phyloP scores from a whole-genome alignment of 2,888 invertebrate genomes.

The Seira musarum region DNA sequence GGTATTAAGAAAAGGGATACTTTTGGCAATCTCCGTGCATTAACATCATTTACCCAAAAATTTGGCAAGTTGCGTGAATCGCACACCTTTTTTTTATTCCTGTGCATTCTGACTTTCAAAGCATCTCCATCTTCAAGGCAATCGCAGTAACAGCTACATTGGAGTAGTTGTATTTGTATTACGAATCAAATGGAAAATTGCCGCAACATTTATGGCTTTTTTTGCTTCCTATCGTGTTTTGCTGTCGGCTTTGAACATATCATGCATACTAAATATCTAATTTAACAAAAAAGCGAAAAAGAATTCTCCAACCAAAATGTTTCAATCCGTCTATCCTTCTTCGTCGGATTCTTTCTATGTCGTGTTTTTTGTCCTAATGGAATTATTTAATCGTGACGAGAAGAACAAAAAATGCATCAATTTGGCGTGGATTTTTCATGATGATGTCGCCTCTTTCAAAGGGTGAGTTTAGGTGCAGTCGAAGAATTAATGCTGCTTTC shows the following conservation, averaged over 20 bases:
- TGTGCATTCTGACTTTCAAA: background rate
- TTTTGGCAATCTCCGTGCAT: background rate
- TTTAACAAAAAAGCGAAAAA: constrained; percentile 26
- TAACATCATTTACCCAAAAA: background rate
- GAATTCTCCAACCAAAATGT: background rate
- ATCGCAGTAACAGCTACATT: no score
- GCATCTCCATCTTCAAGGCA: background rate
- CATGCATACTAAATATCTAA: constrained; percentile 49
- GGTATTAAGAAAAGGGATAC: constrained; percentile 6
- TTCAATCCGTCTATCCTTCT: constrained; percentile 18
- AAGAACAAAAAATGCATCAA: constrained; percentile 46
- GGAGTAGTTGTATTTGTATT: background rate
- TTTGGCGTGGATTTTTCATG: constrained; percentile 23
- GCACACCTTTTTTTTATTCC: background rate
- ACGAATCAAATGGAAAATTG: constrained; percentile 11
- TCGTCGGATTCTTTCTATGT: constrained; percentile 3
- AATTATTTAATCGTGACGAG: constrained; percentile 33
- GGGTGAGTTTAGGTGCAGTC: background rate
- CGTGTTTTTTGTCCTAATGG: constrained; percentile 8
- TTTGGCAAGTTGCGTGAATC: background rate
- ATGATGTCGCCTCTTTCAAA: background rate
- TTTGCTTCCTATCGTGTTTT: background rate
- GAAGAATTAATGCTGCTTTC: background rate
- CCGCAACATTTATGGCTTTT: constrained; percentile 12
- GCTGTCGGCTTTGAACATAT: constrained; percentile 6